Conservation (phyloP, 2,113 vertebrate species). For the Eurypyga helias region DNA sequence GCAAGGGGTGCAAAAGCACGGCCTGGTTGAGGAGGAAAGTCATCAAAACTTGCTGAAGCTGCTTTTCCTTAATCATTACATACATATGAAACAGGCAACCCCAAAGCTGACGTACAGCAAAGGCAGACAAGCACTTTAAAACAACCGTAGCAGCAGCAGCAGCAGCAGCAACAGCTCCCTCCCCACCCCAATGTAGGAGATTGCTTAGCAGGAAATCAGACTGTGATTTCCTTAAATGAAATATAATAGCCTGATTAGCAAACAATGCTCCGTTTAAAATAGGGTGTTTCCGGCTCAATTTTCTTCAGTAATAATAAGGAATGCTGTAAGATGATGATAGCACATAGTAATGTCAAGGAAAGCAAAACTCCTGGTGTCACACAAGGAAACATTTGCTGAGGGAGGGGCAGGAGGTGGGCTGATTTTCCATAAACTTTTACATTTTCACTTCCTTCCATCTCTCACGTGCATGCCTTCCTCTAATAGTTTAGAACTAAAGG, state of each 20-base stretch:
- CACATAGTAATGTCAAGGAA: neutral
- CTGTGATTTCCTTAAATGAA: neutral
- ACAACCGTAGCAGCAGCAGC: neutral
- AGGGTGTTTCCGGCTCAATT: neutral
- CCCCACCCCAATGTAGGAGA: neutral
- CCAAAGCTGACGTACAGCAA: neutral
- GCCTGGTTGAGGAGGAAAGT: neutral
- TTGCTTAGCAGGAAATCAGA: neutral
- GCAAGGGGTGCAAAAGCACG: slow-evolving; percentile 23
- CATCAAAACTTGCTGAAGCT: neutral
- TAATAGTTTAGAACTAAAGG: slow-evolving; percentile 68
- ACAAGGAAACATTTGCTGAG: slow-evolving; percentile 3
- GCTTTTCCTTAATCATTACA: neutral
- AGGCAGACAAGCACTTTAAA: neutral
- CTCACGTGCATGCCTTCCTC: slow-evolving; percentile 27
- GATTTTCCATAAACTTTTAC: slow-evolving; percentile 29
- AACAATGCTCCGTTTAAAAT: slow-evolving; percentile 38
- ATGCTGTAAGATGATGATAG: neutral
- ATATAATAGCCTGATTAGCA: slow-evolving; percentile 22
- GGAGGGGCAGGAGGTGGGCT: neutral
- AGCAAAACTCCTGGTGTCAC: slow-evolving; percentile 9
- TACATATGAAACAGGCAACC: neutral
- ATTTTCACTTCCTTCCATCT: slow-evolving; percentile 57
- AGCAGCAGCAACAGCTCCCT: neutral
- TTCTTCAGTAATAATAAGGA: slow-evolving; percentile 15